Percentiles rank a stretch among this genome's conserved stretches.
These are phyloP conservation scores for Periplaneta americana DNA, from an alignment of 1,140 invertebrate genomes.

Conservation along the genomic window DNA sequence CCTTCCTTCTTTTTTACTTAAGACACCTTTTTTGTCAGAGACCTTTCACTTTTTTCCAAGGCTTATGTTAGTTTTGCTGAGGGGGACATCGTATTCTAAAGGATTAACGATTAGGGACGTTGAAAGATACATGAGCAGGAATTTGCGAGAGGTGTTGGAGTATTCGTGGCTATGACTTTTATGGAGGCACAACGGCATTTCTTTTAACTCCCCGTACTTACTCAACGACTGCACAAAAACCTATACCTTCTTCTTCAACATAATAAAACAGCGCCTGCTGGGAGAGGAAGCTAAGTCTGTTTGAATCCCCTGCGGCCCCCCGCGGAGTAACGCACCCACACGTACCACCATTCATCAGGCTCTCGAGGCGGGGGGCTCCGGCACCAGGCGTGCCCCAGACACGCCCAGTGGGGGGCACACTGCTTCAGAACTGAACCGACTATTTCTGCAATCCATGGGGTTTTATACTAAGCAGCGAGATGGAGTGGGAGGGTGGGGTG, in stretches of 20 bases:
- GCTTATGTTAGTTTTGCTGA: neutral
- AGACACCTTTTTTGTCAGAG: neutral
- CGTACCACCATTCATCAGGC: neutral
- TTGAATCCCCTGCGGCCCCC: neutral
- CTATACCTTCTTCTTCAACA: neutral
- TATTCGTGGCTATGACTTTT: neutral
- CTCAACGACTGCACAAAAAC: neutral
- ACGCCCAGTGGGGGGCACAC: neutral
- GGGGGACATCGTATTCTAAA: too few species aligned
- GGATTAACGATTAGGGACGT: neutral
- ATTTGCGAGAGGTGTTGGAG: neutral
- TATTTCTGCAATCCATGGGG: neutral
- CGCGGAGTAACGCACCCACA: neutral
- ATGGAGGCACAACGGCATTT: neutral
- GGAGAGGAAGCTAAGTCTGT: neutral
- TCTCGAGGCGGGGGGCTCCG: neutral
- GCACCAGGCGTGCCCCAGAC: neutral
- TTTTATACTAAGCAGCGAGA: neutral
- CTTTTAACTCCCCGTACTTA: neutral
- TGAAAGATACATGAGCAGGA: neutral
- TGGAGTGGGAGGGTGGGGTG: neutral
- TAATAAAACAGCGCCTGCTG: neutral
- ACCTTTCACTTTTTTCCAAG: neutral
- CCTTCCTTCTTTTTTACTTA: too few species aligned
- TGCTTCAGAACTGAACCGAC: neutral